Evolutionary conservation across 2,797 vertebrate species (phyloP), one percentile per base, ranked within the genome.

Genomic region (Xiphorhynchus erythropygius): DNA sequence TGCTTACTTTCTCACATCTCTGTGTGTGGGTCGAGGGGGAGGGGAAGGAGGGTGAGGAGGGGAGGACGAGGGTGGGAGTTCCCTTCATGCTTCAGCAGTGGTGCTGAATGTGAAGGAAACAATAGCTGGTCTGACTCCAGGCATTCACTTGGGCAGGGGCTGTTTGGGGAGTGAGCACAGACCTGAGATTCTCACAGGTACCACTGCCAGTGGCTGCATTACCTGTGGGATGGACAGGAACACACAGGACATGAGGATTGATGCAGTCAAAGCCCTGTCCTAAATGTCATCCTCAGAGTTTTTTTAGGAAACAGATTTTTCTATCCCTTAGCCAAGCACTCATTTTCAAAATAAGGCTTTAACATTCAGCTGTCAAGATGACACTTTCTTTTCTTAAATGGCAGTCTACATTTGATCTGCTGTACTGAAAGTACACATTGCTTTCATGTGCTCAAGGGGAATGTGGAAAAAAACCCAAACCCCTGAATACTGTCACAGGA

Each of bases 51-150:
- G 67, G 62, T 19, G 84, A 92, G 77, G 47, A 96, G 93, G 85
- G 94, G 79, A 94, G 88, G 89, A 89, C 8, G 17, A 86, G 86
- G 86, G 83, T 95, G 96, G 94, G 96, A 95, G 94, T 96, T 97
- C 78, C 79, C 92, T 96, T 96, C 94, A 97, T 97, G 97, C 94
- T 96, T 95, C 95, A 96, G 85, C 94, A 94, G 94, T 91, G 94
- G 96, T 96, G 93, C 73, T 96, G 95, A 97, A 97, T 96, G 94
- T 90, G 82, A 88, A 69, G 73, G 84, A 62, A 96, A 97, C 95
- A 97, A 97, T 96, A 88, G 91, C 7, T 95, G 91, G 62, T 94
- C 67, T 93, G 89, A 95, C 69, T 89, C 90, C 94, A 96, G 87
- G 76, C 93, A 92, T 94, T 96, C 74, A 57, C 84, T 94, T 64